Evolutionary conservation across 2,888 invertebrate species (phyloP), one percentile per base, ranked within the genome.

Genomic region (Lutraria lutraria): DNA sequence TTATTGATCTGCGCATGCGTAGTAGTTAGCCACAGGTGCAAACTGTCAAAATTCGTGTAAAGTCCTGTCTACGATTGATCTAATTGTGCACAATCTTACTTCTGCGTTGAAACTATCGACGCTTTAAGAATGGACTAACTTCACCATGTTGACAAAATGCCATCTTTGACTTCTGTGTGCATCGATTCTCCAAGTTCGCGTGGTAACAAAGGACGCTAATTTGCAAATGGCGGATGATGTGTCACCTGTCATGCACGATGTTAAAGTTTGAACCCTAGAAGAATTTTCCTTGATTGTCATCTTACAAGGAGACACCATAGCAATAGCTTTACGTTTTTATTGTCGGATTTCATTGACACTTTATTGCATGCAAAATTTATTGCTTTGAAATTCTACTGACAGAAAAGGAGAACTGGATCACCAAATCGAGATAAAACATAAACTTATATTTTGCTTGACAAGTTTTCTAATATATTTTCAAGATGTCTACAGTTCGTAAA

Each of bases 141-240:
- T 31, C 3, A 4, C 19, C 76, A 6, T 25, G 31, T 6, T 15
- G 76, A 76, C 76, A 34, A 16, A 15, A 76, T 76, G 76, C 34
- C 76, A 16, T 76, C 8, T 31, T 0, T 34, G 76, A 34, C 31
- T 34, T 25, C 76, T 16, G 19, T 12, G 13, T 31, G 76, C 76
- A 2, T 34, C 76, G 16, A 76, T 16, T 16, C 31, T 34, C 34
- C 12, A 16, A 6, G 31, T 31, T 76, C 15, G 31, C 76, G 34
- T 76, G 87, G 93, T 92, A 93, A 93, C 93, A 92, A 93, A 92
- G 91, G 93, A 93, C 93, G 93, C 93, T 88, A 90, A 92, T 81
- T 91, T 92, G 90, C 90, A 92, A 92, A 92, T 92, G 92, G 92
- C 92, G 90, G 87, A 89, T 31, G 68, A 54, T 80, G 81, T 52